Conservation (phyloP, 2,797 vertebrate genomes). For the Gymnothorax reevesii region DNA sequence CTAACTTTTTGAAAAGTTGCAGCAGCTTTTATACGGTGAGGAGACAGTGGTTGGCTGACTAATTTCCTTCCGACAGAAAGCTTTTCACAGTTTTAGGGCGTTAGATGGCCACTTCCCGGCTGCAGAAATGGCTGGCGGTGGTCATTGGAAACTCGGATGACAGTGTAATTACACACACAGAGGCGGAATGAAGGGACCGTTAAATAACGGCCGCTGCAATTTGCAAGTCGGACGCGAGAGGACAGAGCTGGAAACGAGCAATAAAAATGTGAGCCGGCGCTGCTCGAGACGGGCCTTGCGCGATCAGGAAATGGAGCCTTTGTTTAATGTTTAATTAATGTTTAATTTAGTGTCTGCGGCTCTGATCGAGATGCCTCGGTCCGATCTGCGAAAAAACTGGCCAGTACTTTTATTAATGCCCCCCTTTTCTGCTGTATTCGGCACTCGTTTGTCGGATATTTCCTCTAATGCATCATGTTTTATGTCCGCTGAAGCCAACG, state of each 20-base stretch:
- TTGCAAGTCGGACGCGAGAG: conserved; percentile 37
- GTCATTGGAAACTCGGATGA: conserved; percentile 34
- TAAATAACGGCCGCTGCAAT: conserved; percentile 49
- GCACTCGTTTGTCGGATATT: background rate
- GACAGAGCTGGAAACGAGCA: conserved; percentile 31
- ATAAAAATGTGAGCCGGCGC: background rate
- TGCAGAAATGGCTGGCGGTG: conserved; percentile 31
- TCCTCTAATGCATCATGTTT: conserved; percentile 8
- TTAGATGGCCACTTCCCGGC: background rate
- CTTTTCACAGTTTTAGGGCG: background rate
- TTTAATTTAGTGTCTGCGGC: conserved; percentile 17
- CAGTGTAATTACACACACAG: conserved; percentile 41
- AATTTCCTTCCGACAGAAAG: background rate
- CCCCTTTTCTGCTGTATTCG: background rate
- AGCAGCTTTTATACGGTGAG: no score
- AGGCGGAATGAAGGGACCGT: conserved; percentile 26
- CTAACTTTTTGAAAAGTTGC: no score
- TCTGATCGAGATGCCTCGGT: background rate
- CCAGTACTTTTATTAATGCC: conserved; percentile 5
- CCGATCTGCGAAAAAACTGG: background rate
- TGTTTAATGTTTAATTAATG: background rate
- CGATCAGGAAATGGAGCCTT: background rate
- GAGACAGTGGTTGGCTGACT: background rate
- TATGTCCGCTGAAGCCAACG: background rate
- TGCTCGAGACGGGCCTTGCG: background rate